Evolutionary conservation across 2,797 vertebrate species (phyloP).

Genomic region (Sebastes taczanowskii): DNA sequence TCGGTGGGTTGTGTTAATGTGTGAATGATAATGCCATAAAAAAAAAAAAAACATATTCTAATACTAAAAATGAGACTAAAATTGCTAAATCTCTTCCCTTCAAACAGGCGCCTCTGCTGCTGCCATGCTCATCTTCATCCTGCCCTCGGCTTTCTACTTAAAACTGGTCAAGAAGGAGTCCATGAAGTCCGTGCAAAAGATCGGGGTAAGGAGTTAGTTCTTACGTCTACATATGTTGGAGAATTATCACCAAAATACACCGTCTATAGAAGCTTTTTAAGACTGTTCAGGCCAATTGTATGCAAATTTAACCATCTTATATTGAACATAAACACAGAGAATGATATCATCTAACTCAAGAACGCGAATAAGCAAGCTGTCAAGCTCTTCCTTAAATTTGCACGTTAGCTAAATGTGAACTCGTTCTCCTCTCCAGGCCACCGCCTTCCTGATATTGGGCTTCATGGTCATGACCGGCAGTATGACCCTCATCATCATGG

Average conservation of each 20-base stretch:
- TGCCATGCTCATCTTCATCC: conserved; percentile 97
- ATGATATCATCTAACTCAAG: background rate
- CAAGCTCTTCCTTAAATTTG: background rate
- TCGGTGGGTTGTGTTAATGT: conserved; percentile 81
- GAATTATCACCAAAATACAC: no score
- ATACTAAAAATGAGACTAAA: background rate
- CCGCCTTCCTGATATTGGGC: conserved; percentile 87
- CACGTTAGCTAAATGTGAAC: background rate
- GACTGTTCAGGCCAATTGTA: background rate
- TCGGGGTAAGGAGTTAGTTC: conserved; percentile 86
- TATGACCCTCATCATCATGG: conserved; percentile 91
- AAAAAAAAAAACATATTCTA: background rate
- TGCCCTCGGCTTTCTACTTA: conserved; percentile 97
- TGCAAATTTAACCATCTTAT: background rate
- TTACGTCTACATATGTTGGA: background rate
- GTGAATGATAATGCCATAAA: background rate
- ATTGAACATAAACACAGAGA: background rate
- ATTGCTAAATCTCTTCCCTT: background rate
- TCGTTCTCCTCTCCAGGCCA: conserved; percentile 80
- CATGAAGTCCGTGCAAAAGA: conserved; percentile 95
- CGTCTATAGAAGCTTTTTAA: no score
- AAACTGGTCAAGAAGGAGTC: conserved; percentile 96
- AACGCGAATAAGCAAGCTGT: background rate
- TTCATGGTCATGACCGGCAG: conserved; percentile 90
- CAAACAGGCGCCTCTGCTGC: conserved; percentile 91